These are phyloP conservation scores for Harpegnathos saltator DNA, from an alignment of 1,140 invertebrate species.

Conservation along the genomic window DNA sequence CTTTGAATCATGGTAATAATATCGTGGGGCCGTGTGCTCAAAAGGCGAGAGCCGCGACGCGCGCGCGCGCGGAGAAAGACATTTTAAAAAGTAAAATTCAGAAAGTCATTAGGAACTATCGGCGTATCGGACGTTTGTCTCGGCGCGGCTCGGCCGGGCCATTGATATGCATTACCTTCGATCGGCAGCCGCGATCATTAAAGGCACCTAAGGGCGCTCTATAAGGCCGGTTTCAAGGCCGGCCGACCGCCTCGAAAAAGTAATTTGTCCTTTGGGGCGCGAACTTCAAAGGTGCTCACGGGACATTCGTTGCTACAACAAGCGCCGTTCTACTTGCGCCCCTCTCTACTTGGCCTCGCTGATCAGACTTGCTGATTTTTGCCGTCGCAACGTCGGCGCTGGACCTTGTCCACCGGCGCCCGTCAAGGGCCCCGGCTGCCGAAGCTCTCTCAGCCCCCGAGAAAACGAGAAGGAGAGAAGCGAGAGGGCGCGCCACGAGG, in stretches of 20 bases:
- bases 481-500: constrained; percentile 65
- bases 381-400: constrained; percentile 70
- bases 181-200: constrained; percentile 67
- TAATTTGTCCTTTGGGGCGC: constrained; percentile 75
- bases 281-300: constrained; percentile 77
- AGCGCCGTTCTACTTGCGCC: constrained; percentile 69
- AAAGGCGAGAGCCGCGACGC: constrained; percentile 49
- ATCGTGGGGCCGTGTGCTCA: constrained; percentile 46
- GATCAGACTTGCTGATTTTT: constrained; percentile 85
- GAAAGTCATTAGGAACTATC: constrained; percentile 68
- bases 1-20: constrained; percentile 62
- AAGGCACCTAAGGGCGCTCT: constrained; percentile 61
- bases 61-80: constrained; percentile 26
- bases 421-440: constrained; percentile 66
- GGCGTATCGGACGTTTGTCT: constrained; percentile 57
- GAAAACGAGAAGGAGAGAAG: constrained; percentile 66
- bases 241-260: constrained; percentile 65
- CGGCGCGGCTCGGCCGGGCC: constrained; percentile 58
- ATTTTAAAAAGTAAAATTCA: constrained; percentile 60
- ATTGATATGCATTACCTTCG: constrained; percentile 74
- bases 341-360: constrained; percentile 76
- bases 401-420: constrained; percentile 76
- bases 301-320: constrained; percentile 62
- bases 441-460: constrained; percentile 66
- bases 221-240: constrained; percentile 68